Evolutionary conservation across 1,140 invertebrate species (phyloP), one percentile per base, ranked within the genome.

Genomic region (Bombus pascuorum): DNA sequence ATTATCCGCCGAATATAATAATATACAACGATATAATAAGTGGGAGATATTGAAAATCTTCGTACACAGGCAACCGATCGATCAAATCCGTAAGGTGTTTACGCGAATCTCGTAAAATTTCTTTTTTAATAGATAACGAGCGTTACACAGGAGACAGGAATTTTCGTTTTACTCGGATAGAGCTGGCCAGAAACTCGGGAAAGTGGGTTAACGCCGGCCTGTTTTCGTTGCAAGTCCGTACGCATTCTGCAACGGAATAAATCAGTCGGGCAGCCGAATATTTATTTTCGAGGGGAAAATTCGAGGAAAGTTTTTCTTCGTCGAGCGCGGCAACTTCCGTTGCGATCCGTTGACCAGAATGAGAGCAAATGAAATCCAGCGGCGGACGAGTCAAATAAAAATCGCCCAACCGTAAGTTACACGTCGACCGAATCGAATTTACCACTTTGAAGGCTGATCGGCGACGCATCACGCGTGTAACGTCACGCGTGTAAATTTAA

Each of bases 181-280:
- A 15, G 44, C 4, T 22, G n/a, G 28, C 3, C 34, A 28, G 39
- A 42, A 81, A 72, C 8, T 65, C 15, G 44, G 3, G 47, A 59
- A 87, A 73, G 77, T 79, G 70, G 83, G 83, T 72, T 85, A 85
- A 72, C 83, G 28, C 42, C 68, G 53, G 57, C 37, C 39, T 42
- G 68, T 37, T 80, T 80, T 84, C 83, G 76, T 84, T 42, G 39
- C 2, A 37, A 80, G 76, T 72, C 77, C 25, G 77, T 70, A 85
- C 83, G 83, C 68, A 85, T 85, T 62, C 77, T 47, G 68, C 77
- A 79, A 85, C 57, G 77, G 83, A 85, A 79, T 85, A 85, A 85
- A 85, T 85, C 83, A 85, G 83, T 25, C 68, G 66, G 62, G 22
- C 32, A 37, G 65, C 32, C 68, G 83, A 80, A 85, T 85, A 80